phyloP scores from a whole-genome alignment of 2,888 invertebrate species.

The Coleophora flavipennella region DNA sequence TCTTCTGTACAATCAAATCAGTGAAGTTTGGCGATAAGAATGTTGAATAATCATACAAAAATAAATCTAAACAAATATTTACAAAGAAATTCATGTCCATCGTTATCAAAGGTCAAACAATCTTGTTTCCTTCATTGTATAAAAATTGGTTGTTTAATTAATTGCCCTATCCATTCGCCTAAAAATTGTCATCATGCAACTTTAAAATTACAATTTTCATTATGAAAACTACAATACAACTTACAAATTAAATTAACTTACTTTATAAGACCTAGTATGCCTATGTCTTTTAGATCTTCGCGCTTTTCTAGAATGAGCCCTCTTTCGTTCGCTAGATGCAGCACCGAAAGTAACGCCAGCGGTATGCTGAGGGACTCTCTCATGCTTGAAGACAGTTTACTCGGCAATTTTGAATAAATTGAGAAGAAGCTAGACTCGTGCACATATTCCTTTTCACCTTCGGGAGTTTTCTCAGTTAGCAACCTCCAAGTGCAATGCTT shows the following conservation, averaged over 20 bases:
- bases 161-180: too few species aligned
- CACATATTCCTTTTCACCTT: constrained; percentile 44
- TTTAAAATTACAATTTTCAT: too few species aligned
- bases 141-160: not conserved
- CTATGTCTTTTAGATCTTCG: constrained; percentile 68
- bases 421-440: constrained; percentile 65
- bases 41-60: too few species aligned
- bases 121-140: not conserved
- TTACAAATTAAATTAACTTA: constrained; percentile 9
- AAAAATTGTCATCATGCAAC: too few species aligned
- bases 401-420: constrained; percentile 73
- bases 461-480: constrained; percentile 52
- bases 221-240: too few species aligned
- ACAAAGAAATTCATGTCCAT: too few species aligned
- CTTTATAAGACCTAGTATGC: constrained; percentile 49
- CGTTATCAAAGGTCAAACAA: not conserved
- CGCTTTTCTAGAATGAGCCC: constrained; percentile 70
- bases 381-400: constrained; percentile 73
- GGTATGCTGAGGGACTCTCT: constrained; percentile 82
- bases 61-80: too few species aligned
- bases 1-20: constrained; percentile 14
- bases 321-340: constrained; percentile 90
- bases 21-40: not conserved
- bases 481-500: constrained; percentile 83
- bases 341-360: constrained; percentile 83